Percentiles rank a stretch among this genome's conserved stretches.
Evolutionary conservation across 1,140 invertebrate genomes (phyloP).

Genomic region (Calliopsis andreniformis): DNA sequence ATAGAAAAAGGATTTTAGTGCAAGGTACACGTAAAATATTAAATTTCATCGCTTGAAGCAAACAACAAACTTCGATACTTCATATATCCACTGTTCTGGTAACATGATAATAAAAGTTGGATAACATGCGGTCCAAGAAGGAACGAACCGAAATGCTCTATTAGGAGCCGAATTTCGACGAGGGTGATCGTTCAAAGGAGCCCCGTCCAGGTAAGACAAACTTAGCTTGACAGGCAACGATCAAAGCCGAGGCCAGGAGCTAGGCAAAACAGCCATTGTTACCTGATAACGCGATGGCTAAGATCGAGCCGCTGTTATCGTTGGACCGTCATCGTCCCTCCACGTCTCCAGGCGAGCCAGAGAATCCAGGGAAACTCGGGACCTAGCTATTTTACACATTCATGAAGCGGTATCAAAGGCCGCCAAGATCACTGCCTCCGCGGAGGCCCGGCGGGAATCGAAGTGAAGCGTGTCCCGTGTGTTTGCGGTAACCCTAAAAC

Average conservation of each 20-base stretch:
- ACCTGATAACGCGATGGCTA: slow-evolving; percentile 57
- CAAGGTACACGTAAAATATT: no score
- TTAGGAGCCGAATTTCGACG: slow-evolving; percentile 63
- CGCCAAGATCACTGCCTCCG: slow-evolving; percentile 69
- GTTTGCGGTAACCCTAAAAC: slow-evolving; percentile 78
- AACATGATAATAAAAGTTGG: slow-evolving; percentile 44
- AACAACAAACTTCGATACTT: no score
- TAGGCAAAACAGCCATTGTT: slow-evolving; percentile 65
- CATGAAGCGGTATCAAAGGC: slow-evolving; percentile 78
- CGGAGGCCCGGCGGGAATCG: slow-evolving; percentile 68
- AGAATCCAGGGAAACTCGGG: slow-evolving; percentile 46
- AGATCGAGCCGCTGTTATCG: slow-evolving; percentile 27
- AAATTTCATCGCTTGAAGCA: no score
- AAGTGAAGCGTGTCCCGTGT: slow-evolving; percentile 73
- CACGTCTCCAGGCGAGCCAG: slow-evolving; percentile 6
- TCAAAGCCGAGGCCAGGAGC: slow-evolving; percentile 56
- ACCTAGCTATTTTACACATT: slow-evolving; percentile 76
- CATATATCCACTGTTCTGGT: slow-evolving; percentile 1
- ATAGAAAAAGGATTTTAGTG: no score
- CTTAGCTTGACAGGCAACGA: slow-evolving; percentile 50
- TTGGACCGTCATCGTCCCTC: slow-evolving; percentile 25
- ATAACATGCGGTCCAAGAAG: slow-evolving; percentile 12
- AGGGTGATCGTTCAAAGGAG: slow-evolving; percentile 57
- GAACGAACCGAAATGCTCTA: slow-evolving; percentile 44
- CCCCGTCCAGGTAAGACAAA: slow-evolving; percentile 53